Conservation (phyloP, 2,888 invertebrate species). For the Agriopis leucophaearia region DNA sequence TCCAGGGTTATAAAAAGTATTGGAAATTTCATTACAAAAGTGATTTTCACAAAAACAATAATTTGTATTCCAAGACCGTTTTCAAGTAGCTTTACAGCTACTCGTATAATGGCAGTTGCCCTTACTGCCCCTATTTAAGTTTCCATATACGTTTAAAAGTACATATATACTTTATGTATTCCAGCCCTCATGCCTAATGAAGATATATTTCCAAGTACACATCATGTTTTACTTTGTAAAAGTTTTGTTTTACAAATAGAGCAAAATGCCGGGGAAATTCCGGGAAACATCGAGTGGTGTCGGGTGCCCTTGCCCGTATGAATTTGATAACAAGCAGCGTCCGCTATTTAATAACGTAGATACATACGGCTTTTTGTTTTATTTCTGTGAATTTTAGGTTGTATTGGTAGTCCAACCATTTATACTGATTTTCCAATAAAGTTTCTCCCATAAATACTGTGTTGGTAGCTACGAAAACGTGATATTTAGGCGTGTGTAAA, state of each 20-base stretch:
- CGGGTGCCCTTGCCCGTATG: conserved; percentile 1
- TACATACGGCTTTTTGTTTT: conserved; percentile 12
- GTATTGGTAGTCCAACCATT: conserved; percentile 9
- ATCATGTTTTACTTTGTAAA: conserved; percentile 5
- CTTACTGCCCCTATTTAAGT: too few species aligned
- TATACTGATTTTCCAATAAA: conserved; percentile 14
- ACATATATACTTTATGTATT: background rate
- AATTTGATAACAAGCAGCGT: conserved; percentile 4
- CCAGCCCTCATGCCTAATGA: background rate
- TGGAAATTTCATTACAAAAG: too few species aligned
- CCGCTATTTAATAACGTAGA: conserved; percentile 25
- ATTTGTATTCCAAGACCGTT: too few species aligned
- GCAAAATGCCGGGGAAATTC: conserved; percentile 7
- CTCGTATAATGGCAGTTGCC: too few species aligned
- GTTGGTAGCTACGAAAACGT: conserved; percentile 13
- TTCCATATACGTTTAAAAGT: background rate
- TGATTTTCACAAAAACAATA: too few species aligned
- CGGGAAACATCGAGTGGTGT: conserved; percentile 7
- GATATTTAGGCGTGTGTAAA: conserved; percentile 1
- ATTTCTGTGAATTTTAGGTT: conserved; percentile 21
- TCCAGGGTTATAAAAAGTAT: too few species aligned
- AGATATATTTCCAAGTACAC: background rate
- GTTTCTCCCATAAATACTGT: background rate
- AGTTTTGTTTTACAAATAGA: background rate
- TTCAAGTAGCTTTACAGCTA: too few species aligned